Percentiles rank a stretch among this genome's conserved stretches.
Evolutionary conservation across 2,113 vertebrate species (phyloP).

Genomic region (Tiliqua scincoides): DNA sequence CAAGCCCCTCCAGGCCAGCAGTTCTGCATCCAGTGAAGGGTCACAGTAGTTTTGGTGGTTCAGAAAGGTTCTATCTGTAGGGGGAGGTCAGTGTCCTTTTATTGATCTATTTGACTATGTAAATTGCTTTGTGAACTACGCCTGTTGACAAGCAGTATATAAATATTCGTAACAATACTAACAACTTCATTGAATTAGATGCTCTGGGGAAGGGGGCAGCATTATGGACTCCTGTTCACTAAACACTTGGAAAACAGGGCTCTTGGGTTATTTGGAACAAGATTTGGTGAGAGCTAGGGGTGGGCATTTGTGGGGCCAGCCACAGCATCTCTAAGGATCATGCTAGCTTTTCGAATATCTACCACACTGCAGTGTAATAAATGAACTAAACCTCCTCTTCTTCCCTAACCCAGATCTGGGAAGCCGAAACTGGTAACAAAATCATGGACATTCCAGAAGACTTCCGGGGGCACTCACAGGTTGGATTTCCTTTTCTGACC

Average conservation of each 20-base stretch:
- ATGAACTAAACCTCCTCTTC: neutral
- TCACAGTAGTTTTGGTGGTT: too few species aligned
- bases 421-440: conserved; percentile 56
- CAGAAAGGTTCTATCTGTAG: too few species aligned
- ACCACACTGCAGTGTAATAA: too few species aligned
- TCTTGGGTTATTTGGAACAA: neutral
- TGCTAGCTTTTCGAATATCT: neutral
- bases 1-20: too few species aligned
- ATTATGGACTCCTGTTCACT: too few species aligned
- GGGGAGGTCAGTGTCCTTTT: too few species aligned
- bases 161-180: too few species aligned
- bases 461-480: conserved; percentile 51
- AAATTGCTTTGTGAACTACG: too few species aligned
- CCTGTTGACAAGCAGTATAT: too few species aligned
- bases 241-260: neutral
- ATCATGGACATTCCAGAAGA: conserved; percentile 56
- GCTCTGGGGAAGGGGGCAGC: too few species aligned
- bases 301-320: neutral
- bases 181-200: neutral
- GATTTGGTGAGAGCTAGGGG: neutral
- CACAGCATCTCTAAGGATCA: neutral
- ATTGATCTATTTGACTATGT: too few species aligned
- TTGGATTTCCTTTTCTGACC: conserved; percentile 21
- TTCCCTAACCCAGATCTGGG: conserved; percentile 64
- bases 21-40: too few species aligned